Base-by-base conservation (phyloP, 1,140 invertebrate species). In the Scaptomyza montana region DNA sequence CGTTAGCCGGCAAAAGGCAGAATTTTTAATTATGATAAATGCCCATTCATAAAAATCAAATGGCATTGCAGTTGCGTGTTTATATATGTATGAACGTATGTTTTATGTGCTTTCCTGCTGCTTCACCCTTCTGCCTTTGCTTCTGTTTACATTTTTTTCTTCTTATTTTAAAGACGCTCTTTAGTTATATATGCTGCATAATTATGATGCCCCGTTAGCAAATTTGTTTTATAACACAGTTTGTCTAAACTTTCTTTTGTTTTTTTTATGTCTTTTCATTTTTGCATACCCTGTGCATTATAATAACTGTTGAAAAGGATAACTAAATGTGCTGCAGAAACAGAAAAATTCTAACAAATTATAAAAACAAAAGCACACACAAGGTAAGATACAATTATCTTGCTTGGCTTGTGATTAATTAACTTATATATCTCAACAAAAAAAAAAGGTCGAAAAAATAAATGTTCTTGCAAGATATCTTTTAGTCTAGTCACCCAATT, bases 21-120 rank as follows among this genome's bases (percentile, higher is more conserved):
- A 79, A 87, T 87, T 87, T 87, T 89, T 87, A 87, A 87, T 87
- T 87, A 87, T 87, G 82, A 87, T 87, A 87, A 87, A 87, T 87
- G 84, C 68, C 57, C 79, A 87, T 87, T 87, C 82, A 87, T 87
- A 87, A 89, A 89, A 82, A 82, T 56, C 62, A 68, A 77, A 86
- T 82, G 71, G 65, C 71, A 82, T 82, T 86, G 66, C 74, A 66
- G 82, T 89, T 86, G 82, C 82, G 82, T 86, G 82, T 63, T 81
- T 74, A 55, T 86, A 63, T 74, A 57, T 71, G 61, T 75, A 60
- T 68, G 43, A 54, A 60, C 54, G 51, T 62, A 68, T 62, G 13
- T 59, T 33, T 25, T 25, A 25, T 25, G 2, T 25, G 21, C 21
- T 25, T 25, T 25, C 3, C 5, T 33, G 30, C 30, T 25, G 1